Conservation (phyloP, 2,888 invertebrate genomes). For the Trypoxylon attenuatum region DNA sequence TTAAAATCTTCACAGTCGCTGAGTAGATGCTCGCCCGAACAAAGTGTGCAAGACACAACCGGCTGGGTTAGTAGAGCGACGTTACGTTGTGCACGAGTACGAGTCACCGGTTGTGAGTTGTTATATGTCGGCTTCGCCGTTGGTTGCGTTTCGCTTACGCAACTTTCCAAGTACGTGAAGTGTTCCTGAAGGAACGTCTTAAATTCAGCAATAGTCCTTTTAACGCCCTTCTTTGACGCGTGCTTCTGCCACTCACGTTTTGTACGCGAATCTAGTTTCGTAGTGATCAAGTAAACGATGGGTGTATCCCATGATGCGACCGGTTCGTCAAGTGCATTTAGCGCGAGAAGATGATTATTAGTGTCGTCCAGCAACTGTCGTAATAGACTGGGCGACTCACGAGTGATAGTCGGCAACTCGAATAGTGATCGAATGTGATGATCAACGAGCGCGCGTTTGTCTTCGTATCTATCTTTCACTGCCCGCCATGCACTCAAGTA, state of each 20-base stretch:
- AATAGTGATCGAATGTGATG: neutral
- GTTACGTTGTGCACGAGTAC: no score
- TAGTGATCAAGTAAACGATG: neutral
- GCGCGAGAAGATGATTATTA: neutral
- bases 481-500: neutral
- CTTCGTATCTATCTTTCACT: neutral
- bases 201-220: no score
- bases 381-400: neutral
- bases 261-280: neutral
- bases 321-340: neutral
- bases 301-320: neutral
- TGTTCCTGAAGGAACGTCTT: no score
- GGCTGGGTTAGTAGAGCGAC: no score
- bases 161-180: no score
- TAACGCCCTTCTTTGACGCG: no score
- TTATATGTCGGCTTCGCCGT: no score
- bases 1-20: neutral
- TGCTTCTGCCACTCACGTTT: slow-evolving; percentile 6
- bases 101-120: no score
- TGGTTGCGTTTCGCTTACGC: no score
- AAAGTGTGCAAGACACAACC: no score
- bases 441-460: no score
- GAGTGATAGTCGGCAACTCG: neutral
- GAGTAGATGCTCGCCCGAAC: neutral
- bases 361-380: neutral